Base-by-base conservation (phyloP, 2,888 invertebrate genomes). In the Geotrupes spiniger region DNA sequence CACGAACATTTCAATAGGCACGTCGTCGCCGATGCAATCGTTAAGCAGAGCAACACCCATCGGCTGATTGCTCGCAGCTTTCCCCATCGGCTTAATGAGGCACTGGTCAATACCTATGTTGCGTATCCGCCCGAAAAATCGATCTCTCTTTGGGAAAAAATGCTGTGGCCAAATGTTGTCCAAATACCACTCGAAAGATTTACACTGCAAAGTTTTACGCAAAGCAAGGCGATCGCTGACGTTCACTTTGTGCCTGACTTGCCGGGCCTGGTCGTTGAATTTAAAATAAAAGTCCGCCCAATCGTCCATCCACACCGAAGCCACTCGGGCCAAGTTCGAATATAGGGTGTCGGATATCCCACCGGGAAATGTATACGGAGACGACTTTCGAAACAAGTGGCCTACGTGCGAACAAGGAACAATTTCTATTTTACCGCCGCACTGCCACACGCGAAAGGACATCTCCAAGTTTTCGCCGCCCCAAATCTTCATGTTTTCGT, bases 261-360 rank as follows among this genome's bases (percentile, higher is more conserved):
- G 71, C 14, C 78, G 80, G 0, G 87, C 94, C 89, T 96, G 94
- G 77, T 92, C 91, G 65, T 91, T 92, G 60, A 92, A 89, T 67
- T 89, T 89, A 86, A 93, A 95, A 85, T 93, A 96, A 87, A 96
- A 96, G 79, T 93, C 93, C 76, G 93, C 89, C 91, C 97, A 98
- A 76, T 98, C 95, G 84, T 98, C 99, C 89, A 99, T 91, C 99
- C 99, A 99, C 68, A 99, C 99, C 76, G 96, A 93, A 66, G 97
- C 98, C 65, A 97, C 95, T 67, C 99, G 84, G 65, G 96, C 94
- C 63, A 97, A 94, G 80, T 99, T 99, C 78, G 69, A 92, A 92
- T 91, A 89, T 1, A 98, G 77, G n/a, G 92, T 87, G 58, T 89
- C 86, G 1, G 83, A 81, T 3, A 93, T 89, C 0, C 95, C 97